Evolutionary conservation across 2,797 vertebrate genomes (phyloP), one percentile per base, ranked within the genome.

Genomic region (Clarias pachynema): DNA sequence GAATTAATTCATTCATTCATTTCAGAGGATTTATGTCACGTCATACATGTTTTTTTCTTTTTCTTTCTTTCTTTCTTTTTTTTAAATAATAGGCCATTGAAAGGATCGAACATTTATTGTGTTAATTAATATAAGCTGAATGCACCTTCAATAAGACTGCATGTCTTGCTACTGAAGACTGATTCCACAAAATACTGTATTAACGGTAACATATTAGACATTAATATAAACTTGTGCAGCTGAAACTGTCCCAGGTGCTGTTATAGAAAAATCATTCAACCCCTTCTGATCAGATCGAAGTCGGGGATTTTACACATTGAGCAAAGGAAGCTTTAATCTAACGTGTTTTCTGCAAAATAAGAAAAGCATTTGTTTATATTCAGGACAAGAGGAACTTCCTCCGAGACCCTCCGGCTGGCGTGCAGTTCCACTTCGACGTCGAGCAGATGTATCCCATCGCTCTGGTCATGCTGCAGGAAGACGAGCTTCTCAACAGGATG

Each of bases 331-430:
- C 14, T 24, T 26, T 26, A 16, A 18, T 26, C 24, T n/a, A 53
- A 72, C 15, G 10, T n/a, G 69, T n/a, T 29, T 15, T 49, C 40
- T 49, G 79, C 16, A 22, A 20, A 81, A 53, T 68, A 0, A 68
- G 34, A 69, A 22, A 66, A 70, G 16, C 5, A 18, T 0, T n/a
- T 34, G 22, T 44, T 57, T 14, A 20, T 5, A 37, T 66, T 88
- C 68, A 99, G 98, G 98, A 99, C 93, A 97, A 96, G 92, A 96
- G 98, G 87, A 99, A 99, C 89, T 99, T 99, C 90, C 92, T 99
- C 85, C 96, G 98, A 1, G 98, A 99, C 88, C 98, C 98, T 34
- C 98, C 98, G 0, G 97, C 97, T 0, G 98, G 98, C 0, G 98
- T 99, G 69, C 98, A 99, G 91, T 99, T 98, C 94, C 95, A 96